Conservation (phyloP, 2,113 vertebrate genomes). For the Mormyrus iriodes region DNA sequence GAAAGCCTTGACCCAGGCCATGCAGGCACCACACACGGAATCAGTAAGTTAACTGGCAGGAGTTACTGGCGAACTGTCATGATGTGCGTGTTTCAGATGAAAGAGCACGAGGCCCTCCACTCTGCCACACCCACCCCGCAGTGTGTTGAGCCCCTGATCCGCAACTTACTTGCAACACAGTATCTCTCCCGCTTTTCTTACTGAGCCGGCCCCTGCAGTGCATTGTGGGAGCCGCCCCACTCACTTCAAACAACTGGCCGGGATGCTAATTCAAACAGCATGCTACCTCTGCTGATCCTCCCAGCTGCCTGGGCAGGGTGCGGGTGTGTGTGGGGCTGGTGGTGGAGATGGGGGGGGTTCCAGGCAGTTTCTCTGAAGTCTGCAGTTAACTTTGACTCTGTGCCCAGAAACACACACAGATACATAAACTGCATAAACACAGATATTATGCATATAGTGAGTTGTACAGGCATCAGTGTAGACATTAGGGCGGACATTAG, state of each 20-base stretch:
- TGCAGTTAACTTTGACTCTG: conserved; percentile 14
- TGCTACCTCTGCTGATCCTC: conserved; percentile 25
- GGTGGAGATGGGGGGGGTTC: background rate
- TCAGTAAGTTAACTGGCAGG: background rate
- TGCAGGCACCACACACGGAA: background rate
- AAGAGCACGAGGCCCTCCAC: background rate
- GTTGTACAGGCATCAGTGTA: background rate
- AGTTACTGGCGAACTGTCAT: background rate
- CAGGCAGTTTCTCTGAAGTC: conserved; percentile 23
- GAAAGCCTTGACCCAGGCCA: background rate
- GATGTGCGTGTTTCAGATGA: background rate
- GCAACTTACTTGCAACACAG: background rate
- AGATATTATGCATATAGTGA: conserved; percentile 21
- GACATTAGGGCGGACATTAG: background rate
- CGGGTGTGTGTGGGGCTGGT: background rate
- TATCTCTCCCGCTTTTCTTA: background rate
- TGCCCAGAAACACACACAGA: background rate
- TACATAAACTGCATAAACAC: conserved; percentile 23
- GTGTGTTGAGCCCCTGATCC: background rate
- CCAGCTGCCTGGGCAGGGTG: conserved; percentile 24
- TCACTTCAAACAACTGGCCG: conserved; percentile 29
- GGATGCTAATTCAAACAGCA: conserved; percentile 33
- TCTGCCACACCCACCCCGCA: background rate
- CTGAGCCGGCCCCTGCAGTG: background rate
- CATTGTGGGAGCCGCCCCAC: conserved; percentile 18